These are phyloP conservation scores for Takifugu ocellatus DNA, from an alignment of 2,797 vertebrate genomes.

Conservation along the genomic window DNA sequence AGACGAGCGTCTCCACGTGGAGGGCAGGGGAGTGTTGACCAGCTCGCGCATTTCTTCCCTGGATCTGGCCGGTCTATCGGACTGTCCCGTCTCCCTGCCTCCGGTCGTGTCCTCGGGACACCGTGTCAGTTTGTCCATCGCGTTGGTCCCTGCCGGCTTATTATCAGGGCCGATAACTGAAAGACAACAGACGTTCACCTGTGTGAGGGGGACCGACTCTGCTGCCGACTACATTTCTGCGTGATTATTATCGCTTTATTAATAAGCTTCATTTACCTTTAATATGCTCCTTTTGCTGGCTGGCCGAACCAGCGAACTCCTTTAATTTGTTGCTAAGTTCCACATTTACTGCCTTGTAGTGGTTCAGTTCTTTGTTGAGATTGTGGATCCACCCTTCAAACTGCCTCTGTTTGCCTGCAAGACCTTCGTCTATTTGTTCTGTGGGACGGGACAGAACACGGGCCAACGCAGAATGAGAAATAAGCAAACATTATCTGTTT, in stretches of 20 bases:
- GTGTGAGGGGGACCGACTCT: too few species aligned
- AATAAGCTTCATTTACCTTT: slow-evolving; percentile 46
- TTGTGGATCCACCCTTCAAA: slow-evolving; percentile 88
- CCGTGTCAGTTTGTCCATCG: slow-evolving; percentile 59
- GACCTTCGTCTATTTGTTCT: slow-evolving; percentile 92
- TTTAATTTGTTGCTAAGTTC: slow-evolving; percentile 84
- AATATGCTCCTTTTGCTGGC: slow-evolving; percentile 43
- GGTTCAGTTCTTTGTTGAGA: slow-evolving; percentile 87
- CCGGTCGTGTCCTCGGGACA: slow-evolving; percentile 37
- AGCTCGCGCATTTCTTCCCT: slow-evolving; percentile 83
- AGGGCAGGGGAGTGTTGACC: slow-evolving; percentile 83
- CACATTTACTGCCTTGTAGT: slow-evolving; percentile 82
- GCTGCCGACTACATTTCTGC: too few species aligned
- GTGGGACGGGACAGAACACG: background rate
- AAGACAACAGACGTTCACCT: slow-evolving; percentile 11
- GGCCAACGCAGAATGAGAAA: background rate
- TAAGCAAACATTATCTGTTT: background rate
- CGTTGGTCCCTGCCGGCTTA: slow-evolving; percentile 45
- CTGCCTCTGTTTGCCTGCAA: slow-evolving; percentile 86
- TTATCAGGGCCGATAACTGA: slow-evolving; percentile 36
- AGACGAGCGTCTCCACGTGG: slow-evolving; percentile 90
- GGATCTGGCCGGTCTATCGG: slow-evolving; percentile 63
- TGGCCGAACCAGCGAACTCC: slow-evolving; percentile 56
- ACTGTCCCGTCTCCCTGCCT: slow-evolving; percentile 15
- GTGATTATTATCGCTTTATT: too few species aligned